A percentile compares a stretch with the other conserved stretches of the same genome.
These are phyloP conservation scores for Solenodon paradoxus DNA, from an alignment of 2,113 vertebrate genomes.

Conservation along the genomic window DNA sequence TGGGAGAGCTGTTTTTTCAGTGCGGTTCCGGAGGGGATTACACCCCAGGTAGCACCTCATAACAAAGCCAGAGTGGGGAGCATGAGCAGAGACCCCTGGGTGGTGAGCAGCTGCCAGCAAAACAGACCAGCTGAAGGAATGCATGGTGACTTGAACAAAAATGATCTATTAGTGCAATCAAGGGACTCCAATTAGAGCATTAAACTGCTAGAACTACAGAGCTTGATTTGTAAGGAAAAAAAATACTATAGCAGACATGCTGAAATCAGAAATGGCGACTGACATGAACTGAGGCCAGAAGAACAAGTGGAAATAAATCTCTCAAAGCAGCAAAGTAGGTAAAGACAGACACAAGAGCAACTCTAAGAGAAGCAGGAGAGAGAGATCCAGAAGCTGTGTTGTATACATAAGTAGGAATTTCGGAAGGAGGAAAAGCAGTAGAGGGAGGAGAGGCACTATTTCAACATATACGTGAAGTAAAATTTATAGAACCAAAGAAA, in stretches of 20 bases:
- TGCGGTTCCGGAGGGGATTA: not conserved
- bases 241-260: not conserved
- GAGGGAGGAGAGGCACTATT: not conserved
- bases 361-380: not conserved
- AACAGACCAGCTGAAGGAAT: not conserved
- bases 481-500: not conserved
- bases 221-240: not conserved
- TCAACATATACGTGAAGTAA: conserved; percentile 15
- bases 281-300: not conserved
- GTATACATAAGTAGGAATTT: not conserved
- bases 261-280: not conserved
- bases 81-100: not conserved
- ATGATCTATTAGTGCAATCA: not conserved
- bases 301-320: not conserved
- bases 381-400: not conserved
- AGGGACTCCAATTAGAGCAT: not conserved
- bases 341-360: not conserved
- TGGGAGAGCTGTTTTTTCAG: not conserved
- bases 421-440: not conserved
- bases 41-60: not conserved
- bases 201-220: not conserved
- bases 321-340: not conserved
- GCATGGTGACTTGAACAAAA: not conserved
- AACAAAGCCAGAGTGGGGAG: not conserved
- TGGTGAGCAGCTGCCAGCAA: not conserved